Evolutionary conservation across 2,888 invertebrate genomes (phyloP).

Genomic region (Bugulina stolonifera): DNA sequence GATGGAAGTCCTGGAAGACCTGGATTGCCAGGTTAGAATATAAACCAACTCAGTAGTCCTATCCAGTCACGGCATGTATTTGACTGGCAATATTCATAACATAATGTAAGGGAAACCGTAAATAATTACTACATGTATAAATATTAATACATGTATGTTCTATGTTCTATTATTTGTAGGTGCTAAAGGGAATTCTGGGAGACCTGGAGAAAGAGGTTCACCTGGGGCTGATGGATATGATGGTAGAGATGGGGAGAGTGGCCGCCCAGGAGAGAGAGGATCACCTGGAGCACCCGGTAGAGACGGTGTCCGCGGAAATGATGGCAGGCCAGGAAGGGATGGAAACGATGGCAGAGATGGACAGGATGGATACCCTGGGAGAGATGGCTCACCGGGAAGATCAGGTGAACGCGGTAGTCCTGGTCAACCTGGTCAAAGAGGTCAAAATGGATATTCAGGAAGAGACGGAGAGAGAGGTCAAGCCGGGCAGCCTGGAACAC

Average conservation of each 20-base stretch:
- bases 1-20: slow-evolving; percentile 1
- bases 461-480: background rate
- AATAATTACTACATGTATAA: no score
- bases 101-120: no score
- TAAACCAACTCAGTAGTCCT: no score
- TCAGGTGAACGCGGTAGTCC: background rate
- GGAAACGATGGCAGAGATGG: background rate
- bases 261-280: slow-evolving; percentile 32
- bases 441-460: background rate
- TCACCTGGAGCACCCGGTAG: slow-evolving; percentile 30
- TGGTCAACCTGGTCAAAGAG: background rate
- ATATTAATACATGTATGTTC: no score
- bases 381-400: slow-evolving; percentile 8
- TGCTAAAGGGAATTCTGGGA: background rate
- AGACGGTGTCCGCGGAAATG: slow-evolving; percentile 27
- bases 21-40: background rate
- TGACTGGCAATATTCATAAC: no score
- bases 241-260: slow-evolving; percentile 30
- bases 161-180: no score
- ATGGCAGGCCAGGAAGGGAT: slow-evolving; percentile 1
- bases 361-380: background rate
- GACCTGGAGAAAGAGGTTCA: slow-evolving; percentile 22
- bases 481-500: background rate
- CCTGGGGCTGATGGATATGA: background rate
- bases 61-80: no score